Percentiles rank a stretch among this genome's conserved stretches.
Conservation (phyloP, 2,113 vertebrate species). For the Alouatta palliata region DNA sequence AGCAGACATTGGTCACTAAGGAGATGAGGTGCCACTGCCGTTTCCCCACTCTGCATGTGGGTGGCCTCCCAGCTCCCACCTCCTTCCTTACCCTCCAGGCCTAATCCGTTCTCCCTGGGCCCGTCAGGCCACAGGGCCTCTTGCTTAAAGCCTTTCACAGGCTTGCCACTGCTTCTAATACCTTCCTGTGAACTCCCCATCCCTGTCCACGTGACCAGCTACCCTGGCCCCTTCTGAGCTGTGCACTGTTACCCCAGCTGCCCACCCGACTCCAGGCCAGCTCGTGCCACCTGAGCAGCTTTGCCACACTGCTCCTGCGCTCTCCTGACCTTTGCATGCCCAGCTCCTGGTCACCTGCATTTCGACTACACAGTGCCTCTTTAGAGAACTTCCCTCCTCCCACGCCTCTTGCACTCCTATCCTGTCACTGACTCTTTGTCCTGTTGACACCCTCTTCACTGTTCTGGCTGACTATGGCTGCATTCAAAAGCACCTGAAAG, state of each 20-base stretch:
- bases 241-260: not conserved
- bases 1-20: not conserved
- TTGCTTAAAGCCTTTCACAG: not conserved
- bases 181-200: not conserved
- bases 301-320: not conserved
- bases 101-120: not conserved
- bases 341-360: not conserved
- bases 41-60: rapidly evolving
- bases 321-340: too few species aligned
- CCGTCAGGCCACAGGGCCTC: too few species aligned
- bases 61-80: not conserved
- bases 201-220: not conserved
- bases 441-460: not conserved
- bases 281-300: not conserved
- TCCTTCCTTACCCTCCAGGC: not conserved
- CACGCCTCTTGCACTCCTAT: not conserved
- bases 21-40: not conserved
- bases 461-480: not conserved
- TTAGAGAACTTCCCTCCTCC: not conserved
- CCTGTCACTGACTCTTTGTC: not conserved
- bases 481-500: not conserved
- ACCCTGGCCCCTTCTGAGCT: not conserved
- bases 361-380: not conserved
- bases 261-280: rapidly evolving
- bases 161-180: not conserved